phyloP scores from a whole-genome alignment of 2,888 invertebrate genomes.

The Corbicula japonica region DNA sequence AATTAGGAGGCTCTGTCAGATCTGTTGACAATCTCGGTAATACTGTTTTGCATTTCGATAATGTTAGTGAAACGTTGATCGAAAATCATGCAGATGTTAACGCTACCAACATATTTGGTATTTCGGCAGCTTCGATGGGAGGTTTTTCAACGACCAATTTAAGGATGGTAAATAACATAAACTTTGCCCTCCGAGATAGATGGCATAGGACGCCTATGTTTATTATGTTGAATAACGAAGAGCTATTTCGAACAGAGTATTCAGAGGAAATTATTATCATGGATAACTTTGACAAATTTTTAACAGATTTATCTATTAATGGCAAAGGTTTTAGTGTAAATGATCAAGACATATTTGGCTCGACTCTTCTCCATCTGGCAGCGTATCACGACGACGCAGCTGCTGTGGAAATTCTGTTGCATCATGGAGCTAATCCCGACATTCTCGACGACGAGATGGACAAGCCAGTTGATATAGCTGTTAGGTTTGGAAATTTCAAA shows the following conservation, averaged over 20 bases:
- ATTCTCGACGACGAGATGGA: background rate
- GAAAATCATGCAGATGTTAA: background rate
- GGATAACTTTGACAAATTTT: too few relatives aligned
- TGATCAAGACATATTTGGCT: background rate
- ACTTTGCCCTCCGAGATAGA: background rate
- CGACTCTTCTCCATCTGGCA: constrained; percentile 1
- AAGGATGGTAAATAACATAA: background rate
- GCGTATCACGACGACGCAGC: background rate
- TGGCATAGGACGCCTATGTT: background rate
- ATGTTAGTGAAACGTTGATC: background rate
- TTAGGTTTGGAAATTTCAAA: background rate
- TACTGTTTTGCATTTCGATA: background rate
- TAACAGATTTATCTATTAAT: too few relatives aligned
- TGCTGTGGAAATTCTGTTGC: background rate
- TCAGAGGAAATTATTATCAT: too few relatives aligned
- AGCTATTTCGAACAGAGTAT: background rate
- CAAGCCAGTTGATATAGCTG: background rate
- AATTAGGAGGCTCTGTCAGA: background rate
- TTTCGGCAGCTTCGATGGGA: background rate
- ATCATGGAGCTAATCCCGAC: background rate
- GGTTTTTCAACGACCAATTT: background rate
- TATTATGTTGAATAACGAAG: background rate
- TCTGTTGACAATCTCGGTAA: constrained; percentile 6
- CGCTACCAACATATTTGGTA: background rate
- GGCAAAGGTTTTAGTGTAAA: background rate